phyloP scores from a whole-genome alignment of 2,888 invertebrate genomes.

The Erynnis tages region DNA sequence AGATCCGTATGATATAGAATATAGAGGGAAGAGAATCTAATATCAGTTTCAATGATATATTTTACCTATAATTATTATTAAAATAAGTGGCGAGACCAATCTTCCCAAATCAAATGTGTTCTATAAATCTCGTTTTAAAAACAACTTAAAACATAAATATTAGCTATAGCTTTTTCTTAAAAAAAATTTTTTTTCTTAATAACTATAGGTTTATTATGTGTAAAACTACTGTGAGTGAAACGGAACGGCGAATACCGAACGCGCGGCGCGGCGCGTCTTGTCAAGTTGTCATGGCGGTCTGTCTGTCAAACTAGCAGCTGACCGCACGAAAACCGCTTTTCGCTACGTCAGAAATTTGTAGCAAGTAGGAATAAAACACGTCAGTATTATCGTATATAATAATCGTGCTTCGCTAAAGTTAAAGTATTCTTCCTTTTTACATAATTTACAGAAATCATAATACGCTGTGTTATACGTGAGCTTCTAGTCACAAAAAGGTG shows the following conservation, averaged over 20 bases:
- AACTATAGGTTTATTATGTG: too few species aligned
- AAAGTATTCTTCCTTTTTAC: constrained; percentile 10
- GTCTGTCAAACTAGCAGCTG: constrained; percentile 43
- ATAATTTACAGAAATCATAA: constrained; percentile 9
- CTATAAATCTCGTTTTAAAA: too few species aligned
- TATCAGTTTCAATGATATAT: too few species aligned
- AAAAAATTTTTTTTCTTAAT: too few species aligned
- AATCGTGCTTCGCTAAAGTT: constrained; percentile 9
- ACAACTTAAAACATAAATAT: too few species aligned
- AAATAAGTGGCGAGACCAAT: too few species aligned
- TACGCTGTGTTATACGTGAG: constrained; percentile 38
- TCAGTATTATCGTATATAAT: constrained; percentile 50
- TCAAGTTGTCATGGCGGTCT: neutral
- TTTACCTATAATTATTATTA: too few species aligned
- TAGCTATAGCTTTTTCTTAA: too few species aligned
- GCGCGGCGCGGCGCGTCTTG: neutral
- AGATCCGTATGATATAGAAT: too few species aligned
- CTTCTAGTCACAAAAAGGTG: constrained; percentile 3
- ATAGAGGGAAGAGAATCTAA: too few species aligned
- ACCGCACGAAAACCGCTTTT: constrained; percentile 40
- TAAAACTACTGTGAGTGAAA: constrained; percentile 35
- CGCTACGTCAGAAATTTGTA: constrained; percentile 41
- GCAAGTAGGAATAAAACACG: constrained; percentile 63
- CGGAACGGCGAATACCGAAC: constrained; percentile 44
- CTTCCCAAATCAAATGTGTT: too few species aligned